Percentiles rank a stretch among this genome's conserved stretches.
These are phyloP conservation scores for Malurus splendens DNA, from an alignment of 2,797 vertebrate species.

Conservation along the genomic window DNA sequence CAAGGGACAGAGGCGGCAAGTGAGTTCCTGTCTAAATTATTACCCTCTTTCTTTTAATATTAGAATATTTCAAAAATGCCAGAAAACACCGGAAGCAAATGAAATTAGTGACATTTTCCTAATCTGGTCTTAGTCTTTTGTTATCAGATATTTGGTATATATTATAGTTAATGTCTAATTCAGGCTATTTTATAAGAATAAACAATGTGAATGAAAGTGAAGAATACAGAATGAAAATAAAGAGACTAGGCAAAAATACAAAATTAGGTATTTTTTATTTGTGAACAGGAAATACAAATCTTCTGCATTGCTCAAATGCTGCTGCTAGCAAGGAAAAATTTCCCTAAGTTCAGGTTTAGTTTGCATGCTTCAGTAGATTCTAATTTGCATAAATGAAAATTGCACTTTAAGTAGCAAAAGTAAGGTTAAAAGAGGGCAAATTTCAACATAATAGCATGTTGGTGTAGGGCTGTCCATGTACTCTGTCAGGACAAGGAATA, in stretches of 20 bases:
- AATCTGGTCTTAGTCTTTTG: background rate
- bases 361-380: background rate
- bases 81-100: background rate
- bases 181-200: background rate
- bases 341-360: background rate
- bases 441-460: background rate
- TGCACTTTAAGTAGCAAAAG: background rate
- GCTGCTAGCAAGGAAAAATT: background rate
- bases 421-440: background rate
- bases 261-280: background rate
- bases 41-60: background rate
- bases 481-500: background rate
- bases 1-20: background rate
- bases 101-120: background rate
- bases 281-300: background rate
- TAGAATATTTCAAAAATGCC: background rate
- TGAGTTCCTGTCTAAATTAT: background rate
- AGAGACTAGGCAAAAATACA: background rate
- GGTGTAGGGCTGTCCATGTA: background rate
- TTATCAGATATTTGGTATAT: background rate
- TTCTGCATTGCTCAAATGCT: background rate
- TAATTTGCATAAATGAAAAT: background rate
- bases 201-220: background rate
- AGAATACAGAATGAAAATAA: background rate
- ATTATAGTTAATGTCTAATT: background rate